Percentiles rank a stretch among this genome's conserved stretches.
phyloP scores from a whole-genome alignment of 2,113 vertebrate species.

The Chaetorhynchus papuensis region DNA sequence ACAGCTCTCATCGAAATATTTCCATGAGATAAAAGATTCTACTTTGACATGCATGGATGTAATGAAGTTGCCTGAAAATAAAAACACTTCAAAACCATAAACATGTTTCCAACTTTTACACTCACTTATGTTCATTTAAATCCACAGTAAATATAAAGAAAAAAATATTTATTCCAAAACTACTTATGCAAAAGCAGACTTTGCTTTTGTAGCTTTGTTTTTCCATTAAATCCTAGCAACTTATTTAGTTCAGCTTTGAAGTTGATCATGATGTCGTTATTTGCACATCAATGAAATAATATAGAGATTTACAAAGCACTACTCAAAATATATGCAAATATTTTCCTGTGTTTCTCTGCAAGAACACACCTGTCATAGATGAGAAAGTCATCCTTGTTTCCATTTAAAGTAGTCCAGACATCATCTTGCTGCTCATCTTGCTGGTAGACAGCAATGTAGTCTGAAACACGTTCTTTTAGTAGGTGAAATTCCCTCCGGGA shows the following conservation, averaged over 20 bases:
- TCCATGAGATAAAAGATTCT: background rate
- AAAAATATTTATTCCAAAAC: background rate
- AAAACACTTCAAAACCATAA: background rate
- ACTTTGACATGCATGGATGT: background rate
- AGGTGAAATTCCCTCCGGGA: slow-evolving; percentile 72
- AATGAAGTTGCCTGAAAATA: background rate
- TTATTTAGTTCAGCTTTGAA: background rate
- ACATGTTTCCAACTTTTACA: background rate
- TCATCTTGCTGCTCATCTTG: slow-evolving; percentile 79
- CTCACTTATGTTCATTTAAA: background rate
- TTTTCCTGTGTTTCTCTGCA: background rate
- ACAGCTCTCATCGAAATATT: background rate
- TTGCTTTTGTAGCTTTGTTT: background rate
- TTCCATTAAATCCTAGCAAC: background rate
- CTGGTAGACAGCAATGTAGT: slow-evolving; percentile 82
- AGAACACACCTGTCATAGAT: slow-evolving; percentile 89
- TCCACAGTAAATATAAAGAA: background rate
- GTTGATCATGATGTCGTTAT: background rate
- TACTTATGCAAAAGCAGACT: background rate
- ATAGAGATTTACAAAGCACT: background rate
- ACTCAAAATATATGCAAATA: background rate
- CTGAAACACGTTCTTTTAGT: slow-evolving; percentile 75
- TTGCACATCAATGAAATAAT: background rate
- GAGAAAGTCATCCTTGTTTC: slow-evolving; percentile 88
- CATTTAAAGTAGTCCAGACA: slow-evolving; percentile 84